phyloP scores from a whole-genome alignment of 2,113 vertebrate species.

The Eptatretus burgeri region DNA sequence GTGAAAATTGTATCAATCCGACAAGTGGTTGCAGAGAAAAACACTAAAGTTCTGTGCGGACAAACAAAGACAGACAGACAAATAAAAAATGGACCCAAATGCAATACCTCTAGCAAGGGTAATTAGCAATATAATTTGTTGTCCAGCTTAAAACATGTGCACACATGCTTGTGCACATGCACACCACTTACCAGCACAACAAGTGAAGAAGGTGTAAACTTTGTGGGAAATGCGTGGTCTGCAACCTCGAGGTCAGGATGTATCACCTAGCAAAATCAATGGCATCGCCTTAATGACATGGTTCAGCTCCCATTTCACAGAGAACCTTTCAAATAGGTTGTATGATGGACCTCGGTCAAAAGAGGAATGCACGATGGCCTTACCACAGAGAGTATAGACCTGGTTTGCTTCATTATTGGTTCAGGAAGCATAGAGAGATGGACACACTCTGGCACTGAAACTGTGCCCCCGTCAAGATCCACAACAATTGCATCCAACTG shows the following conservation, averaged over 20 bases:
- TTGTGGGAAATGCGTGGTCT: constrained; percentile 57
- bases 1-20: too few species aligned
- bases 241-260: constrained; percentile 87
- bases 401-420: constrained; percentile 54
- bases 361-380: constrained; percentile 3
- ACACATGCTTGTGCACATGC: neutral
- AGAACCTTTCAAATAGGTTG: too few species aligned
- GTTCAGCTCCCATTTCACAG: too few species aligned
- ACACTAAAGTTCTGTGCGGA: too few species aligned
- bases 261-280: constrained; percentile 33
- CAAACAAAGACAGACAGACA: too few species aligned
- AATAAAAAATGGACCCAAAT: too few species aligned
- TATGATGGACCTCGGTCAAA: too few species aligned
- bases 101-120: too few species aligned
- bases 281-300: constrained; percentile 12
- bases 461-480: constrained; percentile 86
- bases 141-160: neutral
- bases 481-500: constrained; percentile 92
- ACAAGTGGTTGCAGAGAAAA: too few species aligned
- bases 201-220: constrained; percentile 34
- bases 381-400: constrained; percentile 53
- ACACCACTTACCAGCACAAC: constrained; percentile 51
- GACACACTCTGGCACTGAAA: constrained; percentile 91
- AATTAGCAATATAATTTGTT: constrained; percentile 10
- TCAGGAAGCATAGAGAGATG: constrained; percentile 75